These are phyloP conservation scores for Stigmatopora argus DNA, from an alignment of 2,113 vertebrate genomes.

Conservation along the genomic window DNA sequence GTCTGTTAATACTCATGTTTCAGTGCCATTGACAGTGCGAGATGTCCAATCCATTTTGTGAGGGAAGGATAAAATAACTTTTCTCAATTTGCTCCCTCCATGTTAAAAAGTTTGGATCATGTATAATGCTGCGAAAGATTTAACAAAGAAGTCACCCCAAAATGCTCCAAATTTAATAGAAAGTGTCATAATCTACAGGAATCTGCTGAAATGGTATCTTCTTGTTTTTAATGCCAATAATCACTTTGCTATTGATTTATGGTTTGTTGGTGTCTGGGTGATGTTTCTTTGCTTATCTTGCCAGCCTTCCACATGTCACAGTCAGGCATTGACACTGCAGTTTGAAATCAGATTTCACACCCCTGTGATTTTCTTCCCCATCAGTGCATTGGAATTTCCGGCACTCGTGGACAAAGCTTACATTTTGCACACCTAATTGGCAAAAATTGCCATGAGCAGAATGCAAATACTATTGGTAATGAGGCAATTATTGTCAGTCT, in stretches of 20 bases:
- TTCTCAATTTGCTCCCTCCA: too few relatives aligned
- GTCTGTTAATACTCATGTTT: too few relatives aligned
- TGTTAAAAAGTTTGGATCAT: too few relatives aligned
- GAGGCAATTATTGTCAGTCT: slow-evolving; percentile 52
- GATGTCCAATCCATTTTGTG: too few relatives aligned
- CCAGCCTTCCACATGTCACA: slow-evolving; percentile 22
- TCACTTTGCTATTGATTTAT: slow-evolving; percentile 51
- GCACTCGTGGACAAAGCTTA: slow-evolving; percentile 26
- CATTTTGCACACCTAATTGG: slow-evolving; percentile 47
- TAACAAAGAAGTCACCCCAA: too few relatives aligned
- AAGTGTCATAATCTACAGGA: too few relatives aligned
- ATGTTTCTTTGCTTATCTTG: slow-evolving; percentile 42
- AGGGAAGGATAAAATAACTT: too few relatives aligned
- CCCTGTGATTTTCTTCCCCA: slow-evolving; percentile 12
- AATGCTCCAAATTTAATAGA: too few relatives aligned
- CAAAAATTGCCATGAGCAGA: slow-evolving; percentile 48
- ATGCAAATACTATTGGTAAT: slow-evolving; percentile 54
- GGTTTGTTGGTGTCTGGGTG: slow-evolving; percentile 25
- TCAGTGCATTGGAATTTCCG: slow-evolving; percentile 30
- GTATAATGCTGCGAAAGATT: too few relatives aligned
- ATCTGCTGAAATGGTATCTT: too few relatives aligned
- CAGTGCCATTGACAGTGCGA: too few relatives aligned
- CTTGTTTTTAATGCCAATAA: slow-evolving; percentile 23
- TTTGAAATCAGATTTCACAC: slow-evolving; percentile 34
- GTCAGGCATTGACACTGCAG: slow-evolving; percentile 27